Percentiles rank a stretch among this genome's conserved stretches.
These are phyloP conservation scores for Sturnira hondurensis DNA, from an alignment of 2,113 vertebrate species.

Conservation along the genomic window DNA sequence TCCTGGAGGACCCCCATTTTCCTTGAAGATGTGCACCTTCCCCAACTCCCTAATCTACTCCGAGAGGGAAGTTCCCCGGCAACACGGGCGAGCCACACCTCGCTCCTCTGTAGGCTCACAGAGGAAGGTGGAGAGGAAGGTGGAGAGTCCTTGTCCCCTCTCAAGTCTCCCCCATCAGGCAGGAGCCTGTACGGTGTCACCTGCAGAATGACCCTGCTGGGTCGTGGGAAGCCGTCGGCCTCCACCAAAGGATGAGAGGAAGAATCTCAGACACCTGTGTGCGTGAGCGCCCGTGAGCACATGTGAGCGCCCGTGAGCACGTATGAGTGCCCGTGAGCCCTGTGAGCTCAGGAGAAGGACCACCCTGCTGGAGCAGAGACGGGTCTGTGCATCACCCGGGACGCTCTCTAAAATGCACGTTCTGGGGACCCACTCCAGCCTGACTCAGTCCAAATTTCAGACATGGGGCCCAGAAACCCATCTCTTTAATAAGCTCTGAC, in stretches of 20 bases:
- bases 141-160: background rate
- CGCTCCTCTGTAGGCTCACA: accelerated
- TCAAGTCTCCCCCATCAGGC: too few relatives aligned
- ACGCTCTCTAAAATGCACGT: background rate
- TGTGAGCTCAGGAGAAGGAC: background rate
- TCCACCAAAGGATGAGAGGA: background rate
- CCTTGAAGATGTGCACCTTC: background rate
- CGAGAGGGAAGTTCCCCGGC: accelerated
- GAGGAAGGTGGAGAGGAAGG: background rate
- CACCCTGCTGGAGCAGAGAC: background rate
- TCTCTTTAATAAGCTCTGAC: background rate
- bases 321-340: too few relatives aligned
- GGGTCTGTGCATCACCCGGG: too few relatives aligned
- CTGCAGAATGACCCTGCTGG: background rate
- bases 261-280: background rate
- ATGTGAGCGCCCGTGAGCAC: too few relatives aligned
- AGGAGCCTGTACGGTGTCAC: background rate
- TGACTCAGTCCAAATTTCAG: background rate
- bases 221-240: background rate
- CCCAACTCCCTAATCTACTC: background rate
- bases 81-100: accelerated
- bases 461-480: background rate
- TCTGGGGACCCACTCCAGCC: background rate
- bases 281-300: too few relatives aligned
- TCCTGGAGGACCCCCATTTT: too few relatives aligned